Percentiles rank a stretch among this genome's conserved stretches.
These are phyloP conservation scores for Lordiphosa stackelbergi DNA, from an alignment of 1,140 invertebrate species.

Conservation along the genomic window DNA sequence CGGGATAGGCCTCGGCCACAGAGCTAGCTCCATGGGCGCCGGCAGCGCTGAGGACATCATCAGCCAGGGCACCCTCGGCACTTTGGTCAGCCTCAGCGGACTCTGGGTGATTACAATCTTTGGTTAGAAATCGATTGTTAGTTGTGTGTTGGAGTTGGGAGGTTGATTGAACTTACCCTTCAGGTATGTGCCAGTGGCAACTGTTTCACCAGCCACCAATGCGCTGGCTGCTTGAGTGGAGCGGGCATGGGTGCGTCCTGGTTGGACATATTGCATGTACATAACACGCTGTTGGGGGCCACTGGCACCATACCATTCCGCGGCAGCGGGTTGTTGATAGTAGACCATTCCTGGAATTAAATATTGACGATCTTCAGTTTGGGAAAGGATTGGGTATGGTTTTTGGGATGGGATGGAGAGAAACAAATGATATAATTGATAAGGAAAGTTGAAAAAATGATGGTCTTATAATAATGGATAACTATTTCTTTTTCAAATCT, in stretches of 20 bases:
- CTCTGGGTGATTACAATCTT: slow-evolving; percentile 75
- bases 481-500: no score
- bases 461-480: no score
- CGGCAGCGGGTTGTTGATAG: slow-evolving; percentile 63
- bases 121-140: slow-evolving; percentile 48
- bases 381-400: background rate
- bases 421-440: slow-evolving; percentile 7
- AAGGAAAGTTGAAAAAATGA: background rate
- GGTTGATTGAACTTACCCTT: slow-evolving; percentile 48
- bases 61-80: slow-evolving; percentile 43
- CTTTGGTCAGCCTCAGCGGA: slow-evolving; percentile 53
- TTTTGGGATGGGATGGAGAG: slow-evolving; percentile 3
- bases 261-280: slow-evolving; percentile 75
- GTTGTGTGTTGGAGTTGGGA: slow-evolving; percentile 3
- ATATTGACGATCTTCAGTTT: slow-evolving; percentile 62
- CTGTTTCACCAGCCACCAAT: slow-evolving; percentile 68
- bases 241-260: slow-evolving; percentile 58
- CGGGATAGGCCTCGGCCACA: slow-evolving; percentile 73
- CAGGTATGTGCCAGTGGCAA: slow-evolving; percentile 73
- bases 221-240: slow-evolving; percentile 70
- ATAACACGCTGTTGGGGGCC: slow-evolving; percentile 70
- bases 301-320: slow-evolving; percentile 54
- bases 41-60: slow-evolving; percentile 58
- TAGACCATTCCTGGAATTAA: slow-evolving; percentile 75
- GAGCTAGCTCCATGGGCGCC: slow-evolving; percentile 61